Conservation (phyloP, 2,113 vertebrate genomes). For the Hippocampus barbouri region DNA sequence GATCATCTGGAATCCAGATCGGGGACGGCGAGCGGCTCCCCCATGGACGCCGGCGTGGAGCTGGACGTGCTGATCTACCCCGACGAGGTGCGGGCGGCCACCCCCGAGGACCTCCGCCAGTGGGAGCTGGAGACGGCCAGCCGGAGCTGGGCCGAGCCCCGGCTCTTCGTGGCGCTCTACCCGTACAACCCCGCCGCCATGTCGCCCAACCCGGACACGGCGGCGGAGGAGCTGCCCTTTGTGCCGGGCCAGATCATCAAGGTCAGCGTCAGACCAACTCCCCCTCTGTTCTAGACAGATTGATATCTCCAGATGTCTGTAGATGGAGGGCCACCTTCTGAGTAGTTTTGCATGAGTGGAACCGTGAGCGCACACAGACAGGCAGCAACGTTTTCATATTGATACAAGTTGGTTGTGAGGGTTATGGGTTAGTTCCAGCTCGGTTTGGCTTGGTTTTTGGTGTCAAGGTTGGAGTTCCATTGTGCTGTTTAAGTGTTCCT, state of each 20-base stretch:
- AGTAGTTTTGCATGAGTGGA: no score
- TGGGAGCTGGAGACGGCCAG: conserved; percentile 63
- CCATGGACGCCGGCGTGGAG: conserved; percentile 55
- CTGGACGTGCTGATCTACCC: conserved; percentile 69
- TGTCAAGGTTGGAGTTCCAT: no score
- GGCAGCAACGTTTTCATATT: no score
- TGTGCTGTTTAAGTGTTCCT: no score
- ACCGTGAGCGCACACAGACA: no score
- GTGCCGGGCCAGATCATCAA: conserved; percentile 91
- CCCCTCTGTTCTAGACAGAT: no score
- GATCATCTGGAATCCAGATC: conserved; percentile 53
- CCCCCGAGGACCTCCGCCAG: conserved; percentile 50
- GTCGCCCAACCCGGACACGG: conserved; percentile 90
- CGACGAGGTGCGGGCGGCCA: conserved; percentile 58
- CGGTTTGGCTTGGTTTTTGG: no score
- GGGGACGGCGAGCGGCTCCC: conserved; percentile 32
- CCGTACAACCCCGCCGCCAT: conserved; percentile 90
- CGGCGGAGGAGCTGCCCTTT: conserved; percentile 91
- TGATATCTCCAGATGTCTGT: no score
- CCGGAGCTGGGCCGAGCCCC: conserved; percentile 41
- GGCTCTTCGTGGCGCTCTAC: conserved; percentile 92
- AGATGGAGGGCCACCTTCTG: no score
- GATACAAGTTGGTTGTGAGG: no score
- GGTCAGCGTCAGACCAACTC: conserved; percentile 62
- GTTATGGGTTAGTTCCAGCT: no score